Evolutionary conservation across 2,888 invertebrate genomes (phyloP).

Genomic region (Melanophora roralis): DNA sequence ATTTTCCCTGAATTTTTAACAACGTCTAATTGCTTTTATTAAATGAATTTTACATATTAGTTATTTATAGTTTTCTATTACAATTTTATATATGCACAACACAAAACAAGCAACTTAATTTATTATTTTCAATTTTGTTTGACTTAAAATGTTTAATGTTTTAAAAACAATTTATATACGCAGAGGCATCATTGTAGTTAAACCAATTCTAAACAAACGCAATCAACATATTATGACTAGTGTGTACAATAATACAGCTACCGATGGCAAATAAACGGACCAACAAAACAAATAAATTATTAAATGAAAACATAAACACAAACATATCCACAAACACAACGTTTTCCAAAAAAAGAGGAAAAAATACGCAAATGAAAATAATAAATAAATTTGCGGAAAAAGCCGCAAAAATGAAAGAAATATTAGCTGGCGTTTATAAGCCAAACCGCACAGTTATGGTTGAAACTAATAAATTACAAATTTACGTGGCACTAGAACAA

Average conservation of each 20-base stretch:
- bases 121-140: conserved; percentile 35
- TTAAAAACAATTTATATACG: conserved; percentile 27
- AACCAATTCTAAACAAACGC: conserved; percentile 50
- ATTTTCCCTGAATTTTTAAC: too few relatives aligned
- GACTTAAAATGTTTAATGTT: conserved; percentile 43
- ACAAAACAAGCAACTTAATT: conserved; percentile 26
- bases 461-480: conserved; percentile 56
- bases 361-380: not conserved
- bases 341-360: conserved; percentile 1
- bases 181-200: conserved; percentile 42
- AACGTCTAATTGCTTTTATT: not conserved
- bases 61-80: not conserved
- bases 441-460: conserved; percentile 55
- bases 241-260: not conserved
- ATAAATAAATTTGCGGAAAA: conserved; percentile 1
- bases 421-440: conserved; percentile 58
- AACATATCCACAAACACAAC: not conserved
- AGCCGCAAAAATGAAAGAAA: conserved; percentile 56
- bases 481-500: conserved; percentile 27
- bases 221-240: conserved; percentile 43
- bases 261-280: not conserved
- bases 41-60: not conserved
- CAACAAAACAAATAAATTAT: conserved; percentile 15
- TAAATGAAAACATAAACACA: not conserved
- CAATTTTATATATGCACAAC: not conserved